A percentile compares a stretch with the other conserved stretches of the same genome.
phyloP scores from a whole-genome alignment of 2,113 vertebrate genomes.

The Garra rufa region DNA sequence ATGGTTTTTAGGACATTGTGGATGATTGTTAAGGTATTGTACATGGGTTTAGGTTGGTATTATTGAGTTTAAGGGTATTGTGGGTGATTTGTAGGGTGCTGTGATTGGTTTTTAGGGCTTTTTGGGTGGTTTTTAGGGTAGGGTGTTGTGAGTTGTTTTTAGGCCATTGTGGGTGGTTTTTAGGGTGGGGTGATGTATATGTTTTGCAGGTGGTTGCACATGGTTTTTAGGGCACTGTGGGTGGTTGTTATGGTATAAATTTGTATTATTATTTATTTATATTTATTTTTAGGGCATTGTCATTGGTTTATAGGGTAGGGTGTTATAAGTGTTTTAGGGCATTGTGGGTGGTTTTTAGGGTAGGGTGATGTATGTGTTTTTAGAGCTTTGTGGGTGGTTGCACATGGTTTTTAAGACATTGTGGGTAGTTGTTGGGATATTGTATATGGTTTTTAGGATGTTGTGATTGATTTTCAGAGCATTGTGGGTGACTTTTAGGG shows the following conservation, averaged over 20 bases:
- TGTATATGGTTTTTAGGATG: too few species aligned
- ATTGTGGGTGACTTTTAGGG: not conserved
- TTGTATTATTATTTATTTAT: too few species aligned
- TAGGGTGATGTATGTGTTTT: not conserved
- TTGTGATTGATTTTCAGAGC: not conserved
- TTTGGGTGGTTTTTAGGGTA: not conserved
- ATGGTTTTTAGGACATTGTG: not conserved
- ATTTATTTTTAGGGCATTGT: not conserved
- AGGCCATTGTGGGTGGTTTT: not conserved
- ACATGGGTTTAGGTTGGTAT: accelerated
- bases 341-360: not conserved
- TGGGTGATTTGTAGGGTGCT: not conserved
- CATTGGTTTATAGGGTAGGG: too few species aligned
- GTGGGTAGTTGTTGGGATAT: too few species aligned
- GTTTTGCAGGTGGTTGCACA: too few species aligned
- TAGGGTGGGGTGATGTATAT: too few species aligned
- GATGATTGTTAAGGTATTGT: not conserved
- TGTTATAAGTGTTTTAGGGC: not conserved
- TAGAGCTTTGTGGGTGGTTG: not conserved
- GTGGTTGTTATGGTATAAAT: too few species aligned
- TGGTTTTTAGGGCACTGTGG: too few species aligned
- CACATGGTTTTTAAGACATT: not conserved
- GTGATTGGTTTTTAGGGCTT: not conserved
- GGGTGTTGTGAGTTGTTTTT: not conserved
- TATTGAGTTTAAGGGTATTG: not conserved